Conservation (phyloP, 2,113 vertebrate genomes). For the Vidua chalybeata region DNA sequence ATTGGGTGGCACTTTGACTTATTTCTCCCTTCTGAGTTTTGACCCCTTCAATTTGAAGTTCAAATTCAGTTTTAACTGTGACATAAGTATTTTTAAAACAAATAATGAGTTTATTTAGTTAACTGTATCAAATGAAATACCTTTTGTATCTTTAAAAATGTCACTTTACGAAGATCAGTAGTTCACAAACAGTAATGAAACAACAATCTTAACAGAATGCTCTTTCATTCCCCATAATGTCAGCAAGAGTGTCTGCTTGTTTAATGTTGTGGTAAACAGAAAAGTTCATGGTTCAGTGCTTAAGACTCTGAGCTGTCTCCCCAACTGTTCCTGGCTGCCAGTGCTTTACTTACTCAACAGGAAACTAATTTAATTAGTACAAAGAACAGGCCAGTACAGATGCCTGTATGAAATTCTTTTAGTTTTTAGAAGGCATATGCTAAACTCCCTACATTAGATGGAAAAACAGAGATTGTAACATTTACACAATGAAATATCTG, state of each 20-base stretch:
- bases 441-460: neutral
- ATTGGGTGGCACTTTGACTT: neutral
- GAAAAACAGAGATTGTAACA: constrained; percentile 13
- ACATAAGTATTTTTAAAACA: neutral
- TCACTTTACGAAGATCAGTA: constrained; percentile 8
- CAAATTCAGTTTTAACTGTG: constrained; percentile 11
- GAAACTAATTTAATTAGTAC: constrained; percentile 66
- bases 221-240: constrained; percentile 48
- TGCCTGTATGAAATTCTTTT: constrained; percentile 21
- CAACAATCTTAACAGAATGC: constrained; percentile 34
- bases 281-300: constrained; percentile 61
- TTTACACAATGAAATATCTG: constrained; percentile 11
- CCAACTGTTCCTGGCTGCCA: constrained; percentile 49
- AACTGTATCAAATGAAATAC: constrained; percentile 29
- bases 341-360: constrained; percentile 58
- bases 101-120: constrained; percentile 19
- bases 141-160: constrained; percentile 11
- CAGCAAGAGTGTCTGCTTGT: constrained; percentile 54
- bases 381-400: constrained; percentile 42
- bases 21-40: constrained; percentile 5
- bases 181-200: constrained; percentile 3
- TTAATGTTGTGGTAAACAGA: constrained; percentile 59
- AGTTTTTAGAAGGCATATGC: constrained; percentile 15
- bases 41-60: constrained; percentile 10
- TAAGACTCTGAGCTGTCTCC: constrained; percentile 42